Base-by-base conservation (phyloP, 2,888 invertebrate species). In the Hyposoter dolosus region DNA sequence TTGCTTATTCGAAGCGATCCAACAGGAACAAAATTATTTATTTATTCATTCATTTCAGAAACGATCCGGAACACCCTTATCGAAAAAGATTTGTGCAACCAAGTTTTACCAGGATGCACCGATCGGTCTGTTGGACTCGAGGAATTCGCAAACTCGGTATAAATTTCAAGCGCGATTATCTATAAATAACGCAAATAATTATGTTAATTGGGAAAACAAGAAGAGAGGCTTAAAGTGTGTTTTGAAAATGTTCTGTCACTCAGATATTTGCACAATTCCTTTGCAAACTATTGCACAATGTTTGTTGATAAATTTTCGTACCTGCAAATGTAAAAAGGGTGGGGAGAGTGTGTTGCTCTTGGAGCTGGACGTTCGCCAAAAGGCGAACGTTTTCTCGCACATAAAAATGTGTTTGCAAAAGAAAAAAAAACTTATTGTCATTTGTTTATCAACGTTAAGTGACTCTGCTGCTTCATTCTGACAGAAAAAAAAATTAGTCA, bases 61-160 rank as follows among this genome's bases (percentile, higher is more conserved):
- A 89, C 90, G 88, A 82, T 90, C 91, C 17, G 88, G 90, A 12
- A 84, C 92, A 43, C 90, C 92, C 43, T 85, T 88, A 23, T 90
- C 87, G 63, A 90, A 88, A 82, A 93, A 90, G 82, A 84, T 91
- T 45, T 90, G 90, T 87, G 88, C 85, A 19, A 72, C 89, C 15
- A 91, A 89, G 83, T 83, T 86, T 83, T 90, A 91, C 80, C 85
- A 91, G 86, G 91, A 93, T 72, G 90, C 90, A 66, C 89, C 90
- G 76, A 89, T 89, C 75, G 90, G 90, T 88, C 87, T 89, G 84
- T 89, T 89, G 87, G 92, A 92, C 83, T 86, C 89, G 72, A 90
- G 91, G 79, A 81, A 87, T 45, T 76, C 80, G 23, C 92, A 92
- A 32, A 90, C 86, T 84, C 93, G 93, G 93, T 93, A 93, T 28